Conservation (phyloP, 2,797 vertebrate species). For the Phoebastria nigripes region DNA sequence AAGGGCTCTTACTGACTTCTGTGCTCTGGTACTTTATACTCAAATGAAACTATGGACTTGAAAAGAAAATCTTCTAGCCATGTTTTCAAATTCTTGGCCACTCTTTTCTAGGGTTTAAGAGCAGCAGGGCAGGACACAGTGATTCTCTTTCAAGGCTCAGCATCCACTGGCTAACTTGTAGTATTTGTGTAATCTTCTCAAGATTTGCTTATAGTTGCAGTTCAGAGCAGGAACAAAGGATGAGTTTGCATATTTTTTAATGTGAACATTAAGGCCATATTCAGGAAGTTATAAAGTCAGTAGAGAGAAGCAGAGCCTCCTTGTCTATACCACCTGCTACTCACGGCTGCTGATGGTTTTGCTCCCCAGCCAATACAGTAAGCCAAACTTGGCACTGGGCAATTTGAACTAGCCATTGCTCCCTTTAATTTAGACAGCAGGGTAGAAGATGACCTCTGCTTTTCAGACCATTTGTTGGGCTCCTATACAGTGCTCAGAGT, state of each 20-base stretch:
- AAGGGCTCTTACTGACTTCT: conserved; percentile 19
- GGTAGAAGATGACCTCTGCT: neutral
- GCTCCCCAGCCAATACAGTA: neutral
- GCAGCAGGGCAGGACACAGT: neutral
- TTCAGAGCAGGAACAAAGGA: neutral
- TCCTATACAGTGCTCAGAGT: neutral
- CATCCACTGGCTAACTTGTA: neutral
- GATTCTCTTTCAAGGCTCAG: neutral
- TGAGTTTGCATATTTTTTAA: neutral
- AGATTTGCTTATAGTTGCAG: neutral
- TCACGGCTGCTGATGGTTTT: neutral
- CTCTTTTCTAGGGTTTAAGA: neutral
- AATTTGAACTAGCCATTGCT: neutral
- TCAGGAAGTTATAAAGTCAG: neutral
- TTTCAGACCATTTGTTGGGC: neutral
- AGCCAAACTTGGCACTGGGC: neutral
- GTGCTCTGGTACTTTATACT: conserved; percentile 7
- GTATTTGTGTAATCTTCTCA: neutral
- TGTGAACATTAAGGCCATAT: neutral
- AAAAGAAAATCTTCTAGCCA: neutral
- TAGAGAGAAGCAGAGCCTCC: neutral
- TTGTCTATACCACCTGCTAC: neutral
- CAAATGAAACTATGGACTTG: neutral
- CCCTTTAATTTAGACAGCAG: neutral
- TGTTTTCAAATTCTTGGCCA: neutral